These are phyloP conservation scores for Lepus townsendii DNA, from an alignment of 2,797 vertebrate species.

Conservation along the genomic window DNA sequence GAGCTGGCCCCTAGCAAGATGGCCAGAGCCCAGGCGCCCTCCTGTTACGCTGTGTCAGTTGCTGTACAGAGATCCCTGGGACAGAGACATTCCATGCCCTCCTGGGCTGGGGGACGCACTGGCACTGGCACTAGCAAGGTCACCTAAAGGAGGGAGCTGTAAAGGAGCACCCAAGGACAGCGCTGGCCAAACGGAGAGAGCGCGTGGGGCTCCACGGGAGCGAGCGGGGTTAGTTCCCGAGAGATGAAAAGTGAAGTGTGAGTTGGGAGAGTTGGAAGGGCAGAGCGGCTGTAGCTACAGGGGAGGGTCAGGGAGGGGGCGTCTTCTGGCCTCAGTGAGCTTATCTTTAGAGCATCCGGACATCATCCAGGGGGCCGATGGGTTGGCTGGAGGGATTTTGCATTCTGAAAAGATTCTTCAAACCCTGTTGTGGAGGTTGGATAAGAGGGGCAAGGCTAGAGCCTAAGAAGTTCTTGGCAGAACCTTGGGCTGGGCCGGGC, in stretches of 20 bases:
- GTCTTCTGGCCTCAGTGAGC: neutral
- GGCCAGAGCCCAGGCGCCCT: neutral
- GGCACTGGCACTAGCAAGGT: neutral
- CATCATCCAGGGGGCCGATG: neutral
- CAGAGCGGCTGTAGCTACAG: neutral
- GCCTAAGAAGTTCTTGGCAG: neutral
- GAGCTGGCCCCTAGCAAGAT: no score
- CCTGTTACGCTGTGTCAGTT: neutral
- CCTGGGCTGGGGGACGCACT: neutral
- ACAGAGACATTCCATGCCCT: neutral
- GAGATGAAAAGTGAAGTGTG: neutral
- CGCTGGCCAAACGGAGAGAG: neutral
- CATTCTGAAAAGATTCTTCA: slow-evolving; percentile 19
- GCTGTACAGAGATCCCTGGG: neutral
- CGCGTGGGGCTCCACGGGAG: neutral
- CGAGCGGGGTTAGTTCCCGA: neutral
- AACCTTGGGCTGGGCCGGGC: neutral
- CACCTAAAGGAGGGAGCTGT: neutral
- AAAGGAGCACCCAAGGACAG: neutral
- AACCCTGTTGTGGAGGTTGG: neutral
- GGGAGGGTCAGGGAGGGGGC: neutral
- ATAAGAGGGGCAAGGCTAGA: neutral
- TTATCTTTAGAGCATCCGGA: slow-evolving; percentile 3
- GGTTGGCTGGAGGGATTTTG: neutral
- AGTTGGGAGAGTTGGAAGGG: neutral